A percentile compares a stretch with the other conserved stretches of the same genome.
phyloP scores from a whole-genome alignment of 2,797 vertebrate species.

The Threskiornis aethiopicus region DNA sequence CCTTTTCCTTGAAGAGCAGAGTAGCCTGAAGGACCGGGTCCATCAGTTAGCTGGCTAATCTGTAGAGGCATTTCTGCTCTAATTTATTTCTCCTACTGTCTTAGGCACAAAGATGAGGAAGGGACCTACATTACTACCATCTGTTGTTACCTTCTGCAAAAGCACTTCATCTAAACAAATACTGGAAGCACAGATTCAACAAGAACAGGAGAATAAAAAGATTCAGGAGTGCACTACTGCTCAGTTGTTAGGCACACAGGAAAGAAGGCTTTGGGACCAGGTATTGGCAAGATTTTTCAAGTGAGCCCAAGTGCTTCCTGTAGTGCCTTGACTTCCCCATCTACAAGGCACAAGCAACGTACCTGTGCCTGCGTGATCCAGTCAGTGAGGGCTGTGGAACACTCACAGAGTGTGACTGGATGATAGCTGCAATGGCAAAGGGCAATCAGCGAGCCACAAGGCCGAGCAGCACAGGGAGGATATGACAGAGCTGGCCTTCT shows the following conservation, averaged over 20 bases:
- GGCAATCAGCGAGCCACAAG: neutral
- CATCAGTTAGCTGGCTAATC: neutral
- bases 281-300: neutral
- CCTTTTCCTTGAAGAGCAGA: neutral
- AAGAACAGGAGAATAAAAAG: neutral
- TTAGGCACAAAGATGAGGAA: neutral
- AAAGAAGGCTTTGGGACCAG: neutral
- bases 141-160: constrained; percentile 10
- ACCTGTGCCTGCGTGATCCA: no score
- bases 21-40: neutral
- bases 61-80: neutral
- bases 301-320: neutral
- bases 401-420: neutral
- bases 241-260: neutral
- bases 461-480: neutral
- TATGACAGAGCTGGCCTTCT: neutral
- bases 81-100: neutral
- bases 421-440: neutral
- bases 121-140: neutral
- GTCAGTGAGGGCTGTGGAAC: neutral
- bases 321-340: neutral
- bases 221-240: neutral
- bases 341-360: neutral
- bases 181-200: neutral
- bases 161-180: neutral